These are phyloP conservation scores for Fissipunctia ypsillon DNA, from an alignment of 2,888 invertebrate genomes.

Conservation along the genomic window DNA sequence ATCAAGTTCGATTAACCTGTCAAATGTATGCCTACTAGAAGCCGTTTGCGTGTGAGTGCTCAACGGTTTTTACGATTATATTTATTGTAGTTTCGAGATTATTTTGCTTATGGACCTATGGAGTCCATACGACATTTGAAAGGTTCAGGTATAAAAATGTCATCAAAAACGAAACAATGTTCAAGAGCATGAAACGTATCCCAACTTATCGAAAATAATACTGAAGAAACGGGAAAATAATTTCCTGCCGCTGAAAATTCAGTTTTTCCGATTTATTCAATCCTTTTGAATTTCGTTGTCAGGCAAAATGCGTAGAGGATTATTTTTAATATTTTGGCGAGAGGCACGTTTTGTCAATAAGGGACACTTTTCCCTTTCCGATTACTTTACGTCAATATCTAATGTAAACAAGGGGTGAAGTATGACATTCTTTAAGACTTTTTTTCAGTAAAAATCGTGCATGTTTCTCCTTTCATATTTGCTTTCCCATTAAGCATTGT, in stretches of 20 bases:
- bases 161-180: conserved; percentile 18
- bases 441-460: conserved; percentile 66
- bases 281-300: conserved; percentile 73
- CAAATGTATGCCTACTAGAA: too few relatives aligned
- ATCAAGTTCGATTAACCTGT: too few relatives aligned
- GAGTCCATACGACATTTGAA: not conserved
- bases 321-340: conserved; percentile 81
- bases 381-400: conserved; percentile 85
- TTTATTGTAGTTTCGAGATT: too few relatives aligned
- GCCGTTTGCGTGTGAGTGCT: too few relatives aligned
- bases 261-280: conserved; percentile 59
- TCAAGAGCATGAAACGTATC: conserved; percentile 27
- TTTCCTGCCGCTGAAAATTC: conserved; percentile 44
- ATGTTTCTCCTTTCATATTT: conserved; percentile 66
- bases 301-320: conserved; percentile 72
- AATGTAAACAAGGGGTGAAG: conserved; percentile 81
- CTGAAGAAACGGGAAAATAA: conserved; percentile 61
- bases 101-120: too few relatives aligned
- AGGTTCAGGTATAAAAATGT: not conserved
- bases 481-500: conserved; percentile 69
- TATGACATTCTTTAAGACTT: conserved; percentile 70
- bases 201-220: conserved; percentile 57
- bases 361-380: conserved; percentile 77
- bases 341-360: conserved; percentile 88
- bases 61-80: too few relatives aligned